Evolutionary conservation across 2,888 invertebrate genomes (phyloP).

Genomic region (Beris morrisii): DNA sequence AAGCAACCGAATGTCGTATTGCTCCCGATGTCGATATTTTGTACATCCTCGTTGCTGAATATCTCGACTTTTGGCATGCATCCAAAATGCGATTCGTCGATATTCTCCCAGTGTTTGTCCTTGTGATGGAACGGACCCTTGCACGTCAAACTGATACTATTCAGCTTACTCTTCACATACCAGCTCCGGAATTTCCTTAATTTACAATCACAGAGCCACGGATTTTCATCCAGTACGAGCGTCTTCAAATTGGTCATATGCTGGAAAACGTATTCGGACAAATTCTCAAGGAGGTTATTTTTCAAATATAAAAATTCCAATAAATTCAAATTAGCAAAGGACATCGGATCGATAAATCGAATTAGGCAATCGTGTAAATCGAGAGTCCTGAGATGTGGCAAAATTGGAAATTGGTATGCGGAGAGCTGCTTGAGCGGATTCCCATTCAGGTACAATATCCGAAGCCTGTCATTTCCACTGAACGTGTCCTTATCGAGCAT

Average conservation of each 20-base stretch:
- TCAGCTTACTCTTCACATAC: constrained; percentile 78
- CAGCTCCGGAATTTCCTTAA: constrained; percentile 81
- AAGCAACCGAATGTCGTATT: constrained; percentile 81
- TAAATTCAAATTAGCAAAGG: constrained; percentile 73
- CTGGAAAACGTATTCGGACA: constrained; percentile 68
- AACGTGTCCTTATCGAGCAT: constrained; percentile 78
- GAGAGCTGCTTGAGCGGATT: constrained; percentile 76
- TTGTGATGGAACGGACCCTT: constrained; percentile 70
- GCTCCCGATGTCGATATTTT: constrained; percentile 74
- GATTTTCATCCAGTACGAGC: constrained; percentile 79
- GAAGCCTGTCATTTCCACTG: constrained; percentile 78
- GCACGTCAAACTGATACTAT: constrained; percentile 73
- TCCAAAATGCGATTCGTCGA: constrained; percentile 75
- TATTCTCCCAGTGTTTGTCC: constrained; percentile 75
- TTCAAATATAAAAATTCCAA: constrained; percentile 78
- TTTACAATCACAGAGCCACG: constrained; percentile 89
- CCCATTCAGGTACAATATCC: constrained; percentile 76
- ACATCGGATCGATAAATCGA: constrained; percentile 72
- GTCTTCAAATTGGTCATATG: constrained; percentile 78
- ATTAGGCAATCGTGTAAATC: constrained; percentile 81
- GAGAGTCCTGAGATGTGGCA: constrained; percentile 78
- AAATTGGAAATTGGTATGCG: constrained; percentile 77
- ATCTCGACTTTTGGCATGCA: constrained; percentile 76
- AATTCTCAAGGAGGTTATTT: constrained; percentile 73
- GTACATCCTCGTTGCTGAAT: constrained; percentile 61